phyloP scores from a whole-genome alignment of 1,140 invertebrate species.

The Brachionus asplanchnoidis region DNA sequence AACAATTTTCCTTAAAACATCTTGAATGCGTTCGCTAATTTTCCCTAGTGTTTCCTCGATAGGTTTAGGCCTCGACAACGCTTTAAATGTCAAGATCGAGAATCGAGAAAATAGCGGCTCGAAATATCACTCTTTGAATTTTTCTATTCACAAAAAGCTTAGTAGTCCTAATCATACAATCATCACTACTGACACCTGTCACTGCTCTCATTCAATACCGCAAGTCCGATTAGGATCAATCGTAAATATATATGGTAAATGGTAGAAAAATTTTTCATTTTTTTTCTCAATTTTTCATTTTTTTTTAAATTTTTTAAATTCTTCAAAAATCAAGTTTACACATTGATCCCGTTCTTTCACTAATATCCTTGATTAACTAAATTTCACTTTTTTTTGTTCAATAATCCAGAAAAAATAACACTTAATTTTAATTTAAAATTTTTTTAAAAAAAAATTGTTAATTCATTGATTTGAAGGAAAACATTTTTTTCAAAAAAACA shows the following conservation, averaged over 20 bases:
- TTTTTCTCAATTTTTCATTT: background rate
- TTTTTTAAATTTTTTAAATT: background rate
- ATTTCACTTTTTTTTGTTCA: background rate
- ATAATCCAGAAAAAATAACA: background rate
- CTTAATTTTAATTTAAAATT: too few species aligned
- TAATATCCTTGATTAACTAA: background rate
- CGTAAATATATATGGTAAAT: background rate
- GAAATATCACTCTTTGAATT: conserved; percentile 2
- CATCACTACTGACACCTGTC: background rate
- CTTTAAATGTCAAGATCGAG: conserved; percentile 1
- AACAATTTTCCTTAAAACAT: background rate
- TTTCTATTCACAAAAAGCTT: background rate
- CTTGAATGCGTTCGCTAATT: background rate
- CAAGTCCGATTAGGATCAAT: background rate
- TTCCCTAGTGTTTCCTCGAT: background rate
- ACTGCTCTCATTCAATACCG: background rate
- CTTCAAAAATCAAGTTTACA: background rate
- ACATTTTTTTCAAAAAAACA: too few species aligned
- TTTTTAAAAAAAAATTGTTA: too few species aligned
- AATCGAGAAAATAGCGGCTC: background rate
- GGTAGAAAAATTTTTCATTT: background rate
- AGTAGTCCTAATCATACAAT: conserved; percentile 1
- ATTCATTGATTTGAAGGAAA: too few species aligned
- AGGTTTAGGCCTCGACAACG: background rate
- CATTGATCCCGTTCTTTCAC: background rate